phyloP scores from a whole-genome alignment of 2,797 vertebrate species.

The Intellagama lesueurii region DNA sequence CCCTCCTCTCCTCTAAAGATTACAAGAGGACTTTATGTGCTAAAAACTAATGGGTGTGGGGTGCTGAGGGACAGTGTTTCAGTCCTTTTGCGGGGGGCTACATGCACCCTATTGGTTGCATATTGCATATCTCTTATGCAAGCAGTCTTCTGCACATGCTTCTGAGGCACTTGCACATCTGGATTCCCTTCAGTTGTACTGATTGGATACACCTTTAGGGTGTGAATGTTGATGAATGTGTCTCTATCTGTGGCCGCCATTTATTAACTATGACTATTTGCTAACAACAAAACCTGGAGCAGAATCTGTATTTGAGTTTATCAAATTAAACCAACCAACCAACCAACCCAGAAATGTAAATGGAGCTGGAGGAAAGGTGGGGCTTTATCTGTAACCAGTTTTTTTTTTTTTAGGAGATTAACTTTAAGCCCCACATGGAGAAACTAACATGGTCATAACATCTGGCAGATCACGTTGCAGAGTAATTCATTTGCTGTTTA shows the following conservation, averaged over 20 bases:
- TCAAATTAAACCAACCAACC: background rate
- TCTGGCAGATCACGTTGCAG: background rate
- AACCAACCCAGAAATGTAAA: background rate
- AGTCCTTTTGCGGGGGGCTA: too few species aligned
- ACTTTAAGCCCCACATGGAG: background rate
- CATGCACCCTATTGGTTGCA: too few species aligned
- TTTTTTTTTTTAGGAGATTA: slow-evolving; percentile 10
- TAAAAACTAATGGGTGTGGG: too few species aligned
- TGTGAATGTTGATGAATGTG: background rate
- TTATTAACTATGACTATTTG: background rate
- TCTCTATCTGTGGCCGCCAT: background rate
- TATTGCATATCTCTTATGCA: too few species aligned
- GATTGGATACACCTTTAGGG: too few species aligned
- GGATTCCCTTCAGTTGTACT: background rate
- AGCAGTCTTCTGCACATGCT: background rate
- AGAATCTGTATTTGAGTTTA: background rate
- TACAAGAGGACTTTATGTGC: too few species aligned
- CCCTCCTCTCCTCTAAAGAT: too few species aligned
- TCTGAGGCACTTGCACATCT: background rate
- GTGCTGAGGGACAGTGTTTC: too few species aligned
- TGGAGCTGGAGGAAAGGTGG: background rate
- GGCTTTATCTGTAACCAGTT: slow-evolving; percentile 43
- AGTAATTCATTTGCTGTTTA: too few species aligned
- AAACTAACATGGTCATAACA: background rate
- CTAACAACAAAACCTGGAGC: too few species aligned